These are phyloP conservation scores for Heterotilapia buettikoferi DNA, from an alignment of 2,113 vertebrate species.

Conservation along the genomic window DNA sequence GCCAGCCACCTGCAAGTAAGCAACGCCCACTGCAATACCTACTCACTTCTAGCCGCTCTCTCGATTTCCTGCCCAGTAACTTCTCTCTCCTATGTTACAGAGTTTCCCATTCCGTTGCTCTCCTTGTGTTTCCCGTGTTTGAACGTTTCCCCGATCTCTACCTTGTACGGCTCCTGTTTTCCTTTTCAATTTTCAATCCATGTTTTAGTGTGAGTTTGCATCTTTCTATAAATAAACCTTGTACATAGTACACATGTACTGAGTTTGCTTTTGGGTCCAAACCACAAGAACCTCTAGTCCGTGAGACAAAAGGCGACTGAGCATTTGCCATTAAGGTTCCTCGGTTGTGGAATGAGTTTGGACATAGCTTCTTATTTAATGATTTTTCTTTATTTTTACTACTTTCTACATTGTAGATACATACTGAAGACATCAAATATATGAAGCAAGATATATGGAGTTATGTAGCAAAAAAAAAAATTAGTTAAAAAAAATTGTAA, in stretches of 20 bases:
- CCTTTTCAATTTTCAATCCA: neutral
- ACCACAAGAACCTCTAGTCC: neutral
- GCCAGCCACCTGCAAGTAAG: neutral
- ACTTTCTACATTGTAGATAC: neutral
- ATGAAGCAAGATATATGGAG: neutral
- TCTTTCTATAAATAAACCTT: neutral
- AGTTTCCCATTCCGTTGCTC: neutral
- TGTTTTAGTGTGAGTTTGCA: neutral
- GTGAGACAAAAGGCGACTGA: neutral
- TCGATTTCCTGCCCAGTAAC: neutral
- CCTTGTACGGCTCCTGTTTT: neutral
- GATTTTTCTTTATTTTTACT: neutral
- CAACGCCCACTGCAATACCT: neutral
- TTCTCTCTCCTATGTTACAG: neutral
- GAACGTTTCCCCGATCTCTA: rapidly evolving
- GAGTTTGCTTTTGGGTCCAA: neutral
- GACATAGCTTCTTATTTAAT: neutral
- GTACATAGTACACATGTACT: neutral
- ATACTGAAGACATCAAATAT: neutral
- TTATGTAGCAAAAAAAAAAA: neutral
- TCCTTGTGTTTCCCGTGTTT: neutral
- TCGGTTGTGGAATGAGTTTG: neutral
- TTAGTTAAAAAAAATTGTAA: neutral
- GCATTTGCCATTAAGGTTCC: neutral
- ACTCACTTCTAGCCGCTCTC: neutral